A percentile compares a stretch with the other conserved stretches of the same genome.
phyloP scores from a whole-genome alignment of 2,113 vertebrate species.

The Petromus typicus region DNA sequence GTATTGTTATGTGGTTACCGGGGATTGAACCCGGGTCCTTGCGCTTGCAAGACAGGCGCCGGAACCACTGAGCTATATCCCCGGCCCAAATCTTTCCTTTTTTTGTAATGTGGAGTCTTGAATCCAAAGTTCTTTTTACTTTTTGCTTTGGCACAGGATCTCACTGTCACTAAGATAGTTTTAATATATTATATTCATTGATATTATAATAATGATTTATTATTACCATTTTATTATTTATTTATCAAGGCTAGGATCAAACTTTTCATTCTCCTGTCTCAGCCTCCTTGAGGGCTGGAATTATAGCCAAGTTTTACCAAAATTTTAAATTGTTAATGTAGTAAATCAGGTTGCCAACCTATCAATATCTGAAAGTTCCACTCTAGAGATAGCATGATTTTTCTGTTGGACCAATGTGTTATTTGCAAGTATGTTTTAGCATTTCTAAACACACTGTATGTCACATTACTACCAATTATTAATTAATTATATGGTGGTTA shows the following conservation, averaged over 20 bases:
- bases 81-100: background rate
- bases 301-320: background rate
- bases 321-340: background rate
- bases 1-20: too few species aligned
- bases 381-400: background rate
- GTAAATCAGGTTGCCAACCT: background rate
- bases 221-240: background rate
- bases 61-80: too few species aligned
- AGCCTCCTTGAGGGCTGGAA: background rate
- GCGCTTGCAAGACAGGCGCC: too few species aligned
- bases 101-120: background rate
- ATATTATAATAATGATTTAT: background rate
- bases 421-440: background rate
- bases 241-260: background rate
- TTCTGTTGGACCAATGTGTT: background rate
- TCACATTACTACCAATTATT: background rate
- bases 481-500: background rate
- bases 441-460: background rate
- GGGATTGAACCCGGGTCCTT: too few species aligned
- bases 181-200: background rate
- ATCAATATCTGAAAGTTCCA: background rate
- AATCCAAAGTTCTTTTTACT: background rate
- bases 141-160: background rate
- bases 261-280: background rate
- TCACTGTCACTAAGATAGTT: background rate